A percentile compares a stretch with the other conserved stretches of the same genome.
Evolutionary conservation across 35 echinoderm and acorn worm species (phyloP).

Genomic region (Acanthaster planci): DNA sequence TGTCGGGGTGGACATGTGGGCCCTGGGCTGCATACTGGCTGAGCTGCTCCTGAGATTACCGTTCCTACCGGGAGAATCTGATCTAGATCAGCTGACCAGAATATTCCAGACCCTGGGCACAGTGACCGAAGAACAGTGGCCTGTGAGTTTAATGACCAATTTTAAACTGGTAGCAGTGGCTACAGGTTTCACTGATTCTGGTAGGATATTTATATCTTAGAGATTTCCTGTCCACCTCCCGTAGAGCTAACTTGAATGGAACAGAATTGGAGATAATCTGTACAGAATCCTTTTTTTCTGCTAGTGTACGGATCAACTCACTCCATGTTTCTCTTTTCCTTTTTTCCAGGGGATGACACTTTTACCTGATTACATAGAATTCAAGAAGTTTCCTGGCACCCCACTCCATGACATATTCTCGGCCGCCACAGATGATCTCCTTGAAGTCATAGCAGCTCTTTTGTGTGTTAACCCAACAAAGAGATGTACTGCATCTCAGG

Average conservation of each 20-base stretch:
- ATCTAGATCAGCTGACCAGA: slow-evolving; percentile 85
- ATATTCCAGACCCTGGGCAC: slow-evolving; percentile 96
- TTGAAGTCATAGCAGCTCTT: slow-evolving; percentile 49
- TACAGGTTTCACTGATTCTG: no score
- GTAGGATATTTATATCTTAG: no score
- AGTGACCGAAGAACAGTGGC: slow-evolving; percentile 88
- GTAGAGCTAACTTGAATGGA: no score
- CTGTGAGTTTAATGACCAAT: slow-evolving; percentile 73
- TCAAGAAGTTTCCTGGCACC: slow-evolving; percentile 93
- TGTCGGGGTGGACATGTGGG: slow-evolving; percentile 93
- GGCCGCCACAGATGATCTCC: slow-evolving; percentile 79
- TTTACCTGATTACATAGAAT: slow-evolving; percentile 90
- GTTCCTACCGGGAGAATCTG: slow-evolving; percentile 88
- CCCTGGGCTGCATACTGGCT: slow-evolving; percentile 90
- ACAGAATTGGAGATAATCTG: no score
- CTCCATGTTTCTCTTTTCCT: slow-evolving; percentile 8
- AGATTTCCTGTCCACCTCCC: no score
- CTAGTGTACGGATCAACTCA: not conserved
- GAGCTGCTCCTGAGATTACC: slow-evolving; percentile 88
- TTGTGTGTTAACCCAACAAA: slow-evolving; percentile 74
- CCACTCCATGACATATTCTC: slow-evolving; percentile 78
- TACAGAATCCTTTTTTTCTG: not conserved
- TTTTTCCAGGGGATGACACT: slow-evolving; percentile 64
- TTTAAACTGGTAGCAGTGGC: no score
- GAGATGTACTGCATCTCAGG: slow-evolving; percentile 81